These are phyloP conservation scores for Bovichtus diacanthus DNA, from an alignment of 2,797 vertebrate species.

Conservation along the genomic window DNA sequence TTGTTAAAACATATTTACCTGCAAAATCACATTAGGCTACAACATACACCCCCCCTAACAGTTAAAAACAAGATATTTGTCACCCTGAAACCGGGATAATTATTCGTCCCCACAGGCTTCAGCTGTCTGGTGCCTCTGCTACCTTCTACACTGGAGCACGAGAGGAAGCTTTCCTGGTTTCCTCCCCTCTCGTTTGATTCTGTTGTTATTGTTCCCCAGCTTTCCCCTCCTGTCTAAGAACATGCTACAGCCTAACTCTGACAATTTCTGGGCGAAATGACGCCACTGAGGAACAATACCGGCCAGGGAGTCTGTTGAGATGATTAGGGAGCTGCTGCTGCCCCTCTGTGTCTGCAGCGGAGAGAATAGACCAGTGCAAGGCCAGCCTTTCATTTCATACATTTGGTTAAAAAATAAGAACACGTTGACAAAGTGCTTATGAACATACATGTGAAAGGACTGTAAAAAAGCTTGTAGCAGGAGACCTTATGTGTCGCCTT, in stretches of 20 bases:
- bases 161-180: slow-evolving; percentile 14
- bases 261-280: slow-evolving; percentile 48
- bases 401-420: slow-evolving; percentile 22
- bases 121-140: no score
- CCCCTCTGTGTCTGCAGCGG: slow-evolving; percentile 48
- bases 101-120: slow-evolving; percentile 39
- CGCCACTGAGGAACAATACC: slow-evolving; percentile 57
- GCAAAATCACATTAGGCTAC: slow-evolving; percentile 12
- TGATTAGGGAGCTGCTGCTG: slow-evolving; percentile 63
- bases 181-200: slow-evolving; percentile 6
- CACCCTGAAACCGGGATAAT: background rate
- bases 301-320: slow-evolving; percentile 52
- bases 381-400: slow-evolving; percentile 32
- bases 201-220: slow-evolving; percentile 34
- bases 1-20: slow-evolving; percentile 45
- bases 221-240: slow-evolving; percentile 22
- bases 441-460: background rate
- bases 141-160: background rate
- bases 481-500: background rate
- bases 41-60: background rate
- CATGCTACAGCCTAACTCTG: slow-evolving; percentile 27
- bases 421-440: background rate
- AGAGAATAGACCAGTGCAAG: slow-evolving; percentile 27
- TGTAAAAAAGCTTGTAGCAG: slow-evolving; percentile 11
- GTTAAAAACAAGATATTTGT: slow-evolving; percentile 1